phyloP scores from a whole-genome alignment of 2,888 invertebrate species.

The Ceraclea dissimilis region DNA sequence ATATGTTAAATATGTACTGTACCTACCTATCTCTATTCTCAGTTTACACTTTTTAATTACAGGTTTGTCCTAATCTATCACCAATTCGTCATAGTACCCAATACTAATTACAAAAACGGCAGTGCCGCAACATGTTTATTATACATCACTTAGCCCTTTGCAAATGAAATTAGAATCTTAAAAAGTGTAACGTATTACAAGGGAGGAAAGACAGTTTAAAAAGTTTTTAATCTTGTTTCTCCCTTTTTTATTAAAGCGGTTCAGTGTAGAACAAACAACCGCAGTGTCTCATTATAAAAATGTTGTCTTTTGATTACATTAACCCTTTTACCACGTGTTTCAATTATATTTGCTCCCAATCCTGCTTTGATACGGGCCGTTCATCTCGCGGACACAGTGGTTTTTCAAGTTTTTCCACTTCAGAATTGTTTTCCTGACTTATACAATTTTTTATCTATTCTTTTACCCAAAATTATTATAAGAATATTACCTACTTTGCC shows the following conservation, averaged over 20 bases:
- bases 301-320: background rate
- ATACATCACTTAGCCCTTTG: background rate
- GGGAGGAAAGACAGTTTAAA: background rate
- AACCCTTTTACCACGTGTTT: slow-evolving; percentile 2
- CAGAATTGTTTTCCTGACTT: too few species aligned
- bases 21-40: too few species aligned
- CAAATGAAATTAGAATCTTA: background rate
- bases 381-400: background rate
- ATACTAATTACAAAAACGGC: too few species aligned
- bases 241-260: background rate
- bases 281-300: slow-evolving; percentile 1
- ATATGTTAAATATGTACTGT: too few species aligned
- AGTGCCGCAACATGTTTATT: background rate
- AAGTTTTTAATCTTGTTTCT: background rate
- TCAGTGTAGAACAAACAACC: background rate
- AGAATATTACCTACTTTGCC: too few species aligned
- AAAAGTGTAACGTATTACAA: background rate
- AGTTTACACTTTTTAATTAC: too few species aligned
- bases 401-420: background rate
- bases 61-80: too few species aligned
- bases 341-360: background rate
- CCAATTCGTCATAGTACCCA: too few species aligned
- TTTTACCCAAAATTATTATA: too few species aligned
- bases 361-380: background rate
- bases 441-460: too few species aligned